Percentiles rank a stretch among this genome's conserved stretches.
Evolutionary conservation across 2,888 invertebrate genomes (phyloP).

Genomic region (Morpho deidamia): DNA sequence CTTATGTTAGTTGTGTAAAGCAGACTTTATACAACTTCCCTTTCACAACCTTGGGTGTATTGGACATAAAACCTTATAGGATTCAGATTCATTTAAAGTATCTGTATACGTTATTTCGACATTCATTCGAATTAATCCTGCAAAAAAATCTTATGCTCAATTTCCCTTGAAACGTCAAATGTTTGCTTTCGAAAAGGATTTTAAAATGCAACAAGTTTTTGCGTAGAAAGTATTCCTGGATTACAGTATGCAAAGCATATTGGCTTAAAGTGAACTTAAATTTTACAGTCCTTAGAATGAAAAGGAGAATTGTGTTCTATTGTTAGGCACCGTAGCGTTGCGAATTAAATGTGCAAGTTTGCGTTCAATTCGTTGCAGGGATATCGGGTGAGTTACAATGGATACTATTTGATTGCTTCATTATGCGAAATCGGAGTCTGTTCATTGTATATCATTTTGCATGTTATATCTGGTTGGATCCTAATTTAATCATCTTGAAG

Average conservation of each 20-base stretch:
- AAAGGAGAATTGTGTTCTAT: conserved; percentile 9
- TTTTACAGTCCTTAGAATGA: conserved; percentile 24
- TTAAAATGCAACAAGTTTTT: conserved; percentile 76
- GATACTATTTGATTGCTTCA: conserved; percentile 74
- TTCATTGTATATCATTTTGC: conserved; percentile 75
- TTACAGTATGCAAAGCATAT: conserved; percentile 64
- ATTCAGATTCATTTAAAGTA: conserved; percentile 16
- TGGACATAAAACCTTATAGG: neutral
- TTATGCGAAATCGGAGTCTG: conserved; percentile 65
- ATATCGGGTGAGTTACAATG: conserved; percentile 50
- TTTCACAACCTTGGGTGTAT: too few species aligned
- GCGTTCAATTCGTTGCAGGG: conserved; percentile 23
- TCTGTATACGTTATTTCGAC: conserved; percentile 14
- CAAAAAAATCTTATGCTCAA: conserved; percentile 63
- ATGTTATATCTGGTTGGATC: conserved; percentile 71
- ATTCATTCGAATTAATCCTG: conserved; percentile 36
- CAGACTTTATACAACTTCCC: too few species aligned
- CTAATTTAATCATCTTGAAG: conserved; percentile 76
- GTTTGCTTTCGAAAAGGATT: conserved; percentile 70
- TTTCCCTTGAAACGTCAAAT: conserved; percentile 72
- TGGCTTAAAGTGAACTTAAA: conserved; percentile 31
- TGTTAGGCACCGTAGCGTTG: neutral
- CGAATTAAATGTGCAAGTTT: conserved; percentile 10
- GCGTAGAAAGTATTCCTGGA: conserved; percentile 49
- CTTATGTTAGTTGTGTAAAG: too few species aligned